Percentiles rank a stretch among this genome's conserved stretches.
These are phyloP conservation scores for Palythoa heliodiscus DNA, from an alignment of 92 coral and sea anemone genomes.

Conservation along the genomic window DNA sequence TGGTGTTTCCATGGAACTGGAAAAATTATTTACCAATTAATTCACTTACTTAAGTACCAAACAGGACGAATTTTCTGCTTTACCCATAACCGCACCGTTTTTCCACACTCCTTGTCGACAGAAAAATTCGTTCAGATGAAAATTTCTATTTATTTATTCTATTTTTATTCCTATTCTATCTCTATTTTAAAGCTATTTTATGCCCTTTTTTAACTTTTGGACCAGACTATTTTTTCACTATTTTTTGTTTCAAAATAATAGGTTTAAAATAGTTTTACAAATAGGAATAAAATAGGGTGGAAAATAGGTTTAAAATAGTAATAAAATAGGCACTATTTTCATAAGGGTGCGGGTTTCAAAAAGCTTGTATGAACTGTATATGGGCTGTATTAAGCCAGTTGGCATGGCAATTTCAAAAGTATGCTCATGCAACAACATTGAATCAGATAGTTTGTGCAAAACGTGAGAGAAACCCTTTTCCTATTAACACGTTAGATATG, in stretches of 20 bases:
- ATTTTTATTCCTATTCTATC: neutral
- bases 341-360: neutral
- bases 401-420: conserved; percentile 1
- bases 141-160: too few relatives aligned
- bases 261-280: conserved; percentile 30
- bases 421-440: neutral
- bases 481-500: neutral
- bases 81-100: too few relatives aligned
- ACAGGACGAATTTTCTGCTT: too few relatives aligned
- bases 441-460: conserved; percentile 6
- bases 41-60: too few relatives aligned
- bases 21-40: too few relatives aligned
- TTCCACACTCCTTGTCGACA: too few relatives aligned
- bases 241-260: conserved; percentile 46
- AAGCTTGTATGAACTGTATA: conserved; percentile 1
- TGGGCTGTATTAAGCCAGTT: conserved; percentile 5
- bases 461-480: conserved; percentile 5
- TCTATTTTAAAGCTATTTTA: conserved; percentile 48
- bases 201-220: neutral
- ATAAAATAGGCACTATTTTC: neutral
- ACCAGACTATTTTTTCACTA: conserved; percentile 17
- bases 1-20: too few relatives aligned
- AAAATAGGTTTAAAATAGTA: conserved; percentile 3
- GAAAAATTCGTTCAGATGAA: too few relatives aligned
- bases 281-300: conserved; percentile 31